Conservation (phyloP, 1,140 invertebrate genomes). For the Dermatophagoides farinae region DNA sequence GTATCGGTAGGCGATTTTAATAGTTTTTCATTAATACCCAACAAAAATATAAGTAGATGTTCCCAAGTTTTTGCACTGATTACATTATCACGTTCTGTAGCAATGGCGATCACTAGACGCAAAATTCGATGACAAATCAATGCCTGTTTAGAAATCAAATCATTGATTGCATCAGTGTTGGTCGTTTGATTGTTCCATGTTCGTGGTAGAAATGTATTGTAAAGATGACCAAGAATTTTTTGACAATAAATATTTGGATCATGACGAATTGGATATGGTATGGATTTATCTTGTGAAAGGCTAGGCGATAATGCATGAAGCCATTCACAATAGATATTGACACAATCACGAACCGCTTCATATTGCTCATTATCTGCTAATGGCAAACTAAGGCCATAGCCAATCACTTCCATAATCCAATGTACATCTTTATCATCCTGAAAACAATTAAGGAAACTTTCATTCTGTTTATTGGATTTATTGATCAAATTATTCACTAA, state of each 20-base stretch:
- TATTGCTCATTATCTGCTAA: constrained; percentile 45
- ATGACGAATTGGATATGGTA: constrained; percentile 62
- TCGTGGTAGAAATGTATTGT: constrained; percentile 85
- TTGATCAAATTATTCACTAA: constrained; percentile 47
- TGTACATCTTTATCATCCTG: constrained; percentile 44
- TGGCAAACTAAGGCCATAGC: constrained; percentile 72
- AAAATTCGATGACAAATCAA: constrained; percentile 83
- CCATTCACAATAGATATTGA: constrained; percentile 93
- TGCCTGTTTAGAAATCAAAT: constrained; percentile 76
- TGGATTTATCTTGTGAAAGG: constrained; percentile 32
- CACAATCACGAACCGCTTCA: constrained; percentile 83
- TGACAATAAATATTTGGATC: constrained; percentile 77
- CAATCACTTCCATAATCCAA: constrained; percentile 74
- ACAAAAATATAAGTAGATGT: constrained; percentile 60
- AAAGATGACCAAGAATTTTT: constrained; percentile 75
- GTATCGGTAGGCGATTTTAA: constrained; percentile 68
- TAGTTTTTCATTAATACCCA: constrained; percentile 77
- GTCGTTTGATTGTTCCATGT: constrained; percentile 45
- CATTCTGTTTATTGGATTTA: constrained; percentile 29
- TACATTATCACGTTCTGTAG: constrained; percentile 46
- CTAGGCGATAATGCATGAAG: constrained; percentile 64
- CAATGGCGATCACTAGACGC: constrained; percentile 61
- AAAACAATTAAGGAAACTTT: constrained; percentile 18
- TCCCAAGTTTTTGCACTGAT: constrained; percentile 78
- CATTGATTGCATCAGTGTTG: constrained; percentile 22